phyloP scores from a whole-genome alignment of 2,113 vertebrate genomes.

The Collichthys lucidus region DNA sequence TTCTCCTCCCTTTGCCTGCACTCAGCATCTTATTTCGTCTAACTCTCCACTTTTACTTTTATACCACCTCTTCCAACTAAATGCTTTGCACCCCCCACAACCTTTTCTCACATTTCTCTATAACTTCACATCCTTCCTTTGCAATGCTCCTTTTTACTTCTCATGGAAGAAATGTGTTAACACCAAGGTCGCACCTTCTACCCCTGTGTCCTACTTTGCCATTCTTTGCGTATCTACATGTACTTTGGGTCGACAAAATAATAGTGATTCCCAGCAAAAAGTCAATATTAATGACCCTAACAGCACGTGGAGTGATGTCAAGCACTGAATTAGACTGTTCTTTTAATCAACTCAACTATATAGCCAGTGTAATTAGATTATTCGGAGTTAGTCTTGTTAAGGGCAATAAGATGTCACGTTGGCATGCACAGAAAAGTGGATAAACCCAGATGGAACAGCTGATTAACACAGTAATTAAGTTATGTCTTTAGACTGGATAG shows the following conservation, averaged over 20 bases:
- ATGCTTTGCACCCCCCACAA: constrained; percentile 12
- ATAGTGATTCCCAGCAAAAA: background rate
- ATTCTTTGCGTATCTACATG: background rate
- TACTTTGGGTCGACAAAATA: background rate
- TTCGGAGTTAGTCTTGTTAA: background rate
- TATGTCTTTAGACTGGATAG: too few species aligned
- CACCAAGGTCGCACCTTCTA: background rate
- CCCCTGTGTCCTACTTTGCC: constrained; percentile 4
- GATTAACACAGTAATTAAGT: background rate
- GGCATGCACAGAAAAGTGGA: background rate
- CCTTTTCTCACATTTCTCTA: constrained; percentile 40
- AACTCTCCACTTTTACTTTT: constrained; percentile 37
- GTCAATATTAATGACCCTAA: background rate
- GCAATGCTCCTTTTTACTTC: background rate
- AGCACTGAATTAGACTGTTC: background rate
- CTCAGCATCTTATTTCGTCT: constrained; percentile 22
- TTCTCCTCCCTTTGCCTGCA: constrained; percentile 1
- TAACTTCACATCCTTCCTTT: background rate
- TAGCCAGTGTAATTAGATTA: background rate
- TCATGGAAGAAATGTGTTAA: background rate
- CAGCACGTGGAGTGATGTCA: background rate
- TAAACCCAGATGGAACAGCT: background rate
- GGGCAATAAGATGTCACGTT: background rate
- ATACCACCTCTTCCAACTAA: constrained; percentile 29
- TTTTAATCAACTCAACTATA: background rate